A percentile compares a stretch with the other conserved stretches of the same genome.
These are phyloP conservation scores for Liolophura sinensis DNA, from an alignment of 1,140 invertebrate genomes.

Conservation along the genomic window DNA sequence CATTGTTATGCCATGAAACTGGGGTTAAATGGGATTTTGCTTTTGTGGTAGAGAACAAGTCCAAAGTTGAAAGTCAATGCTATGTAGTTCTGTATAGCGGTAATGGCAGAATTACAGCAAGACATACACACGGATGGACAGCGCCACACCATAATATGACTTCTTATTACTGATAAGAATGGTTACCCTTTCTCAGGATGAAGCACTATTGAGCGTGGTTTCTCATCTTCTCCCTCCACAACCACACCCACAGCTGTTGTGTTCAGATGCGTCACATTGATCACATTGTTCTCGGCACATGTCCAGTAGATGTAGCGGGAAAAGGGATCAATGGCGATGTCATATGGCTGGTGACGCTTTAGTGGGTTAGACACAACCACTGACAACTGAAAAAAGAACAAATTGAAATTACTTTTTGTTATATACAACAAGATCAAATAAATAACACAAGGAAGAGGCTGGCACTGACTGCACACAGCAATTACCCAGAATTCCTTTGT, in stretches of 20 bases:
- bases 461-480: neutral
- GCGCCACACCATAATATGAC: too few species aligned
- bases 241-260: constrained; percentile 73
- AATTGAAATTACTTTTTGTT: neutral
- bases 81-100: too few species aligned
- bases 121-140: too few species aligned
- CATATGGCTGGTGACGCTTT: constrained; percentile 66
- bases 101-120: too few species aligned
- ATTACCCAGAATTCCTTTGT: neutral
- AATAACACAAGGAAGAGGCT: neutral
- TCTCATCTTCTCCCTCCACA: constrained; percentile 68
- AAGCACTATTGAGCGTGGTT: constrained; percentile 79
- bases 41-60: too few species aligned
- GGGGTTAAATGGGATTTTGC: too few species aligned
- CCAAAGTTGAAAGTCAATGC: too few species aligned
- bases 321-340: constrained; percentile 83
- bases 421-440: neutral
- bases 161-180: neutral
- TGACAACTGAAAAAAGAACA: constrained; percentile 56
- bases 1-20: too few species aligned
- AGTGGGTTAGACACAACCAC: constrained; percentile 65
- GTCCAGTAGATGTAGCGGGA: constrained; percentile 87
- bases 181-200: constrained; percentile 73
- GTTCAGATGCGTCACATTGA: constrained; percentile 82
- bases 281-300: constrained; percentile 77